Conservation (phyloP, 2,113 vertebrate species). For the Corythornis cristatus region DNA sequence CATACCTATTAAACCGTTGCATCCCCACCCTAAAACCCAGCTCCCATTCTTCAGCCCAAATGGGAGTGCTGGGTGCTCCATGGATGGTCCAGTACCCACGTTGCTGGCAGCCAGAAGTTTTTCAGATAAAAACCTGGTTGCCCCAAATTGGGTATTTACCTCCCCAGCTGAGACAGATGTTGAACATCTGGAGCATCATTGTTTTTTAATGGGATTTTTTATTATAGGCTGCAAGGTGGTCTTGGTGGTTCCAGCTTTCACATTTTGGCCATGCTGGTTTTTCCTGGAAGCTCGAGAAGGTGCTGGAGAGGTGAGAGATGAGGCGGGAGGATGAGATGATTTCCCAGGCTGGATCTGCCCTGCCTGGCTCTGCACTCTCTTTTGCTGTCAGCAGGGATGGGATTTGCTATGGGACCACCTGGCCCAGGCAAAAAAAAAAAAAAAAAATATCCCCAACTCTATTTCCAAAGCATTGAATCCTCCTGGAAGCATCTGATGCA, state of each 20-base stretch:
- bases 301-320: background rate
- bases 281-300: background rate
- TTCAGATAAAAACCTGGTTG: background rate
- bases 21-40: background rate
- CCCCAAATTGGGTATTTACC: background rate
- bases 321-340: background rate
- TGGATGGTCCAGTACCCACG: rapidly evolving
- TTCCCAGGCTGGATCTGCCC: background rate
- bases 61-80: background rate
- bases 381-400: background rate
- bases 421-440: background rate
- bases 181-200: background rate
- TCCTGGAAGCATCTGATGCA: background rate
- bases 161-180: background rate
- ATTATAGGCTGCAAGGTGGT: background rate
- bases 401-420: rapidly evolving
- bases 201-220: background rate
- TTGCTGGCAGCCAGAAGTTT: background rate
- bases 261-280: background rate
- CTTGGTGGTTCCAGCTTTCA: background rate
- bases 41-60: background rate
- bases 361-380: rapidly evolving
- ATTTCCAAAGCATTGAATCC: background rate
- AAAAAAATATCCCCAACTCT: no score
- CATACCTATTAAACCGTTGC: no score